A percentile compares a stretch with the other conserved stretches of the same genome.
Conservation (phyloP, 2,797 vertebrate genomes). For the Knipowitschia caucasica region DNA sequence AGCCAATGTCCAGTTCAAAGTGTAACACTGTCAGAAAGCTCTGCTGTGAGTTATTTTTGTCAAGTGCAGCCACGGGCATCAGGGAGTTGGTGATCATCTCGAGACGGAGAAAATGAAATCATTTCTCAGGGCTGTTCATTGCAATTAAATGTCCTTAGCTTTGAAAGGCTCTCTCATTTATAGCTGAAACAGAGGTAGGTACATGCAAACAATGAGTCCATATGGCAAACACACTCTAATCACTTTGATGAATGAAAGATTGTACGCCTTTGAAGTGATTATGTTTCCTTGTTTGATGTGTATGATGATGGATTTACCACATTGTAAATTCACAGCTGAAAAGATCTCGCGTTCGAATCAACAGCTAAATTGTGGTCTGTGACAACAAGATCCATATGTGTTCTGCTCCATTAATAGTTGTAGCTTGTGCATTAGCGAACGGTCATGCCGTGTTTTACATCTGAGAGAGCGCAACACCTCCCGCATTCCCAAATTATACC, state of each 20-base stretch:
- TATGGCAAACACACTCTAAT: slow-evolving; percentile 73
- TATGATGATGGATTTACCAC: slow-evolving; percentile 73
- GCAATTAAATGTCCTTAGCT: slow-evolving; percentile 65
- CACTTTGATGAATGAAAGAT: slow-evolving; percentile 74
- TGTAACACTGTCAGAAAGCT: slow-evolving; percentile 58
- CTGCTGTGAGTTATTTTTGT: slow-evolving; percentile 67
- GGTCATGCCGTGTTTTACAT: slow-evolving; percentile 66
- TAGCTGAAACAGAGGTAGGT: slow-evolving; percentile 69
- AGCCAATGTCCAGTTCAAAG: slow-evolving; percentile 66
- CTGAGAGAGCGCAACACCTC: slow-evolving; percentile 65
- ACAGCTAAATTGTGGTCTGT: slow-evolving; percentile 68
- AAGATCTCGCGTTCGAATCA: slow-evolving; percentile 64
- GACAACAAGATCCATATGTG: slow-evolving; percentile 72
- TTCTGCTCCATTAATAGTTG: slow-evolving; percentile 54
- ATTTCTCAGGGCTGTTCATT: slow-evolving; percentile 79
- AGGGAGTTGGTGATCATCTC: slow-evolving; percentile 75
- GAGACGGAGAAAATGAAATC: slow-evolving; percentile 78
- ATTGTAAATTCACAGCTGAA: slow-evolving; percentile 72
- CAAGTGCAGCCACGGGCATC: slow-evolving; percentile 60
- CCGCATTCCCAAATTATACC: slow-evolving; percentile 52
- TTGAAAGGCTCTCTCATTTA: slow-evolving; percentile 54
- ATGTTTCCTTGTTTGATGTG: slow-evolving; percentile 70
- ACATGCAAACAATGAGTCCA: slow-evolving; percentile 67
- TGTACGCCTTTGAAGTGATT: slow-evolving; percentile 72
- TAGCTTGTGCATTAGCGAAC: slow-evolving; percentile 58